Evolutionary conservation across 2,797 vertebrate genomes (phyloP).

Genomic region (Scyliorhinus canicula): DNA sequence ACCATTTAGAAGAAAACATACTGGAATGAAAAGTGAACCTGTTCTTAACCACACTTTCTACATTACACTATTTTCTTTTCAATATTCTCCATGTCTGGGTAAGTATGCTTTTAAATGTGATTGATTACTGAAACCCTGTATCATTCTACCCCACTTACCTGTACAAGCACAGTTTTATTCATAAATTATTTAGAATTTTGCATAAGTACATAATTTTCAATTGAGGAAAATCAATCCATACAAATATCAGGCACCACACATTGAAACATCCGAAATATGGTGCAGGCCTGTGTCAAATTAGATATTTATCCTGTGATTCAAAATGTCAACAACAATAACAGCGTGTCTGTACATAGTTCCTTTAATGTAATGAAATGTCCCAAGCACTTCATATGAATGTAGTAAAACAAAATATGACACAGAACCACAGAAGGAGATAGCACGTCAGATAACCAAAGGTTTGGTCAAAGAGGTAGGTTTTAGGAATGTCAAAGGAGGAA

Average conservation of each 20-base stretch:
- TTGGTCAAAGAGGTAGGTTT: not conserved
- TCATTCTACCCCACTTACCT: not conserved
- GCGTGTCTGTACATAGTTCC: too few relatives aligned
- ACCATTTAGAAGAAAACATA: not conserved
- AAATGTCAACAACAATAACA: not conserved
- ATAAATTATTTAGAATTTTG: not conserved
- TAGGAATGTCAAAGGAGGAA: not conserved
- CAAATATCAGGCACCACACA: not conserved
- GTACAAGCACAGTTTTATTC: not conserved
- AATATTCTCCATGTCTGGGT: not conserved
- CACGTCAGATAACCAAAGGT: not conserved
- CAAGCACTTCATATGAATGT: not conserved
- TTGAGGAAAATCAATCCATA: not conserved
- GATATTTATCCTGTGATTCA: not conserved
- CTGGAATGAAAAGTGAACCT: not conserved
- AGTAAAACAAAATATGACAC: not conserved
- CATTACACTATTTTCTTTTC: not conserved
- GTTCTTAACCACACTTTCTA: not conserved
- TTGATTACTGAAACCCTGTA: not conserved
- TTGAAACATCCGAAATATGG: not conserved
- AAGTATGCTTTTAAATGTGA: not conserved
- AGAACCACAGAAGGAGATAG: not conserved
- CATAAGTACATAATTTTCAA: slow-evolving; percentile 7
- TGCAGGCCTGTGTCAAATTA: not conserved
- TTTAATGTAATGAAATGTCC: not conserved